phyloP scores from a whole-genome alignment of 2,888 invertebrate species.

The Druceiella hillmani region DNA sequence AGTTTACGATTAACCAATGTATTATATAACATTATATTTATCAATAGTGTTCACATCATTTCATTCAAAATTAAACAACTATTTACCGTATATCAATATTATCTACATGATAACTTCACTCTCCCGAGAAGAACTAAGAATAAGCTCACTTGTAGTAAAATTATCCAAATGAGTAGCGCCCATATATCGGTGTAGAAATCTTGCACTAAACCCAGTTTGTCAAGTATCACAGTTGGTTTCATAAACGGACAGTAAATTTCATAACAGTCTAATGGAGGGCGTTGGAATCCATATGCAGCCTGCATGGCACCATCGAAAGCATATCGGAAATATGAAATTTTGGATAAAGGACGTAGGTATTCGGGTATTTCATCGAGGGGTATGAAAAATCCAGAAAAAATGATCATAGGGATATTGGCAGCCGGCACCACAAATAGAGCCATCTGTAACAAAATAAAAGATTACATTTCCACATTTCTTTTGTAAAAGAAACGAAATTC shows the following conservation, averaged over 20 bases:
- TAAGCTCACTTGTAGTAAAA: conserved; percentile 51
- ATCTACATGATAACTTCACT: too few relatives aligned
- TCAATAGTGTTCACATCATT: too few relatives aligned
- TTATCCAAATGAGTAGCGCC: conserved; percentile 53
- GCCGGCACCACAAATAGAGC: conserved; percentile 77
- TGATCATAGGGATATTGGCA: conserved; percentile 70
- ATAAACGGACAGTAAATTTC: conserved; percentile 51
- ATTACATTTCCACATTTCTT: too few relatives aligned
- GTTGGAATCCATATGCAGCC: conserved; percentile 62
- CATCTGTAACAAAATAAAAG: conserved; percentile 52
- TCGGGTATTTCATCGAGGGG: conserved; percentile 65
- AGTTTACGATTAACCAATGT: too few relatives aligned
- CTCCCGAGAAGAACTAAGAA: too few relatives aligned
- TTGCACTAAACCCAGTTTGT: conserved; percentile 54
- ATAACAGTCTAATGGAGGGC: conserved; percentile 55
- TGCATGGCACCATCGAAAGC: conserved; percentile 70
- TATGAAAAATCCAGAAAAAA: conserved; percentile 82
- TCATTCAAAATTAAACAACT: too few relatives aligned
- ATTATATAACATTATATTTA: too few relatives aligned
- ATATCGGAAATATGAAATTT: conserved; percentile 72
- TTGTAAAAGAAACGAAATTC: too few relatives aligned
- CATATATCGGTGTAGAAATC: conserved; percentile 43
- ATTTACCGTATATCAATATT: too few relatives aligned
- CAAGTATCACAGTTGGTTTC: conserved; percentile 51
- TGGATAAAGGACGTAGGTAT: conserved; percentile 63